Percentiles rank a stretch among this genome's conserved stretches.
Evolutionary conservation across 2,113 vertebrate species (phyloP).

Genomic region (Megaceryle maxima): DNA sequence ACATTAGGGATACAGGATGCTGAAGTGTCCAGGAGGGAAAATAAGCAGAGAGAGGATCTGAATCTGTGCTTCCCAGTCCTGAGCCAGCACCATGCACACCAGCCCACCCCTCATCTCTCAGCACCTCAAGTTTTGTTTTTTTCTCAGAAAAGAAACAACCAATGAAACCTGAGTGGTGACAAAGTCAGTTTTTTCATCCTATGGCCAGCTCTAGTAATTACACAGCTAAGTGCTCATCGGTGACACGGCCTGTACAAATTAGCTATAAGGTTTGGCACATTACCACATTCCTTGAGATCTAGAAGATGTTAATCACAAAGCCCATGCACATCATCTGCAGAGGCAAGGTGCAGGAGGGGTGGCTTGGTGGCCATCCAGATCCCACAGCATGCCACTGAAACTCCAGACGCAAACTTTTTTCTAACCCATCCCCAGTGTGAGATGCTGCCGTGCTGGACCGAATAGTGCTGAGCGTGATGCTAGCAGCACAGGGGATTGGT

Average conservation of each 20-base stretch:
- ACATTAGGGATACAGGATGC: neutral
- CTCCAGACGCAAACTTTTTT: rapidly evolving
- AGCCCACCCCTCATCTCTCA: neutral
- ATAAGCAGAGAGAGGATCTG: neutral
- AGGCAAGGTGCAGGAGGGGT: neutral
- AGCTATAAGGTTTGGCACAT: neutral
- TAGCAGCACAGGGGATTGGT: neutral
- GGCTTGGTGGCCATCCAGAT: neutral
- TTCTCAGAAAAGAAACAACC: neutral
- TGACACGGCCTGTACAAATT: neutral
- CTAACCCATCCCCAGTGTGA: neutral
- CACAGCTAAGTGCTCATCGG: neutral
- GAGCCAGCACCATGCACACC: neutral
- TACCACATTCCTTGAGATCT: neutral
- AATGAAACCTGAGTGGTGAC: neutral
- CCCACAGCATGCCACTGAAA: neutral
- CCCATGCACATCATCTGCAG: neutral
- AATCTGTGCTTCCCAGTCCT: neutral
- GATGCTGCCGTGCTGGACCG: neutral
- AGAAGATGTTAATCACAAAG: neutral
- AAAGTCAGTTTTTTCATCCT: neutral
- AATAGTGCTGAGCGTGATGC: rapidly evolving
- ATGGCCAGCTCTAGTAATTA: neutral
- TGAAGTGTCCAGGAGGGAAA: neutral
- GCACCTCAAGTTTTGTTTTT: neutral